Evolutionary conservation across 2,113 vertebrate genomes (phyloP).

Genomic region (Lasiurus borealis): DNA sequence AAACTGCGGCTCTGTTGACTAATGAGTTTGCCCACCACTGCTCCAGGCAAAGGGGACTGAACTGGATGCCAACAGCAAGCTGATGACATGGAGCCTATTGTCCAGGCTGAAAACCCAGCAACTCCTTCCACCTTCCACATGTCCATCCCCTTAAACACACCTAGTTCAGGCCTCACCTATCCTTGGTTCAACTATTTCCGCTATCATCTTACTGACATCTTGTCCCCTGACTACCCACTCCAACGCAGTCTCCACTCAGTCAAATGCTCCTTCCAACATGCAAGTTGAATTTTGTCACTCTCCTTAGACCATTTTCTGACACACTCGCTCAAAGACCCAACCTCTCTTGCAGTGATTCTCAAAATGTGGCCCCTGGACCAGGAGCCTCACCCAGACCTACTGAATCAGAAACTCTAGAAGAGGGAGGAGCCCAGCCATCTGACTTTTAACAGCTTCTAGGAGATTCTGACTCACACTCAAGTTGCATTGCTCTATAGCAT

Average conservation of each 20-base stretch:
- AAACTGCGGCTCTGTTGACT: no score
- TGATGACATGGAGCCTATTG: rapidly evolving
- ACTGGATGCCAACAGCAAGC: background rate
- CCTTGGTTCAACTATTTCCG: background rate
- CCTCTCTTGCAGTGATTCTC: background rate
- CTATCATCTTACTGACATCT: background rate
- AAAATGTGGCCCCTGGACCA: background rate
- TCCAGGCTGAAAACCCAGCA: background rate
- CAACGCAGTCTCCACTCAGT: background rate
- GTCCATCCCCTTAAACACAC: background rate
- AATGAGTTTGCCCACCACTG: no score
- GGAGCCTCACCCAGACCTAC: background rate
- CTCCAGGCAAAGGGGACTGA: background rate
- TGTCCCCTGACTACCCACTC: background rate
- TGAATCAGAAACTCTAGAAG: background rate
- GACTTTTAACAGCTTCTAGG: background rate
- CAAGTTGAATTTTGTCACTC: background rate
- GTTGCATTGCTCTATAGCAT: background rate
- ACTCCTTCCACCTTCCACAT: background rate
- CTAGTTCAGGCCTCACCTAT: background rate
- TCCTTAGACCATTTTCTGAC: background rate
- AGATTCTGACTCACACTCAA: background rate
- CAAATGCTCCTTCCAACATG: background rate
- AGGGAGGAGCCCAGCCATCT: background rate
- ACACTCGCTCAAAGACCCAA: background rate